Base-by-base conservation (phyloP, 2,113 vertebrate species). In the Gulo gulo region DNA sequence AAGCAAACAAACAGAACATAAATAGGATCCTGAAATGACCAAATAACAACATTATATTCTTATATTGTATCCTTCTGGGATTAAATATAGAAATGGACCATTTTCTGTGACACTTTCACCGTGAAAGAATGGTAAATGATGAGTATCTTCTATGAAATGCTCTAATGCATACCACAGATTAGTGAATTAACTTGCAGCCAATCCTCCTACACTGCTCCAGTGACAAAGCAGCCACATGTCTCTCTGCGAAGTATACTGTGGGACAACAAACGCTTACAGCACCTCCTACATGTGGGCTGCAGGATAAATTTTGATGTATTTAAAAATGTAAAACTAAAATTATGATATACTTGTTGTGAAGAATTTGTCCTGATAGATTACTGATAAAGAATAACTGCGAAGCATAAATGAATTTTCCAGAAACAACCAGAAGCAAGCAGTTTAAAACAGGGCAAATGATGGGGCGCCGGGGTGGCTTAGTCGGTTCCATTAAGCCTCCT, bases 91-190 rank as follows among this genome's bases (percentile, higher is more conserved):
- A 88, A 88, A 78, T 18, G 9, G 1, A 3, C 39, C 8, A 24
- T 45, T 26, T 15, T 26, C 15, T 12, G 39, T 74, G 20, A 91
- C 80, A n/a, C 12, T 95, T 85, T 24, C 73, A 45, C 52, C 20
- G 16, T 63, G 18, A 76, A 97, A 87, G 29, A 52, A 42, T 83
- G 93, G 14, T 65, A 91, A 96, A 83, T 73, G 10, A 92, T 36
- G 76, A 59, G 76, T 31, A 2, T 45, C 50, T 84, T 88, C 71
- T 59, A 84, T 39, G 84, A 92, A 95, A 89, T 45, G 20, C 42
- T 83, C 45, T 52, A 31, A 39, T 15, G 39, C 45, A n/a, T 80
- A 11, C 10, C 34, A 81, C 4, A 61, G 36, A 65, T 42, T 15
- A 59, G 61, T 47, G 34, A 55, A 34, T 90, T 16, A 47, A 20